These are phyloP conservation scores for Aeoliscus strigatus DNA, from an alignment of 2,797 vertebrate species.

Conservation along the genomic window DNA sequence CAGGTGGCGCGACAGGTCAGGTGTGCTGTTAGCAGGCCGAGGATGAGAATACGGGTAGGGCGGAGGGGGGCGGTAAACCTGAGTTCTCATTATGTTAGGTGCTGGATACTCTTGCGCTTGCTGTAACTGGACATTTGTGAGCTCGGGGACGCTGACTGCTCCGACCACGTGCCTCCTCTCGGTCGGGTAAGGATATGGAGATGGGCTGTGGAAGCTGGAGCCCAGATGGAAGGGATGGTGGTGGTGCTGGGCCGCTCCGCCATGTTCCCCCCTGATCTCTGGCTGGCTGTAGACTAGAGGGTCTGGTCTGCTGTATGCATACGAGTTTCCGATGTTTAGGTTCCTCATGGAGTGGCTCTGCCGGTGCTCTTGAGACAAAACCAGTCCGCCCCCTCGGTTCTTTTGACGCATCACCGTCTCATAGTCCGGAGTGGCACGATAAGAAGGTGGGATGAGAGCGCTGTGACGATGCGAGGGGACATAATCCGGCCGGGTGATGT, in stretches of 20 bases:
- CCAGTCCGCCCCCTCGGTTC: constrained; percentile 76
- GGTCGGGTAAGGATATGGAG: constrained; percentile 84
- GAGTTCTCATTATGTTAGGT: constrained; percentile 92
- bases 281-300: constrained; percentile 97
- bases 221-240: constrained; percentile 86
- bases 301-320: constrained; percentile 91
- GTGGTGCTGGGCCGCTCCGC: constrained; percentile 66
- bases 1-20: constrained; percentile 90
- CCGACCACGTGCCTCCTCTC: constrained; percentile 90
- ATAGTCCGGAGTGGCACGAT: constrained; percentile 94
- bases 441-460: constrained; percentile 91
- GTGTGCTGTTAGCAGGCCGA: constrained; percentile 94
- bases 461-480: constrained; percentile 91
- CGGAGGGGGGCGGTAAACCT: constrained; percentile 92
- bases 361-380: constrained; percentile 78
- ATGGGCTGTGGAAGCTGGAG: constrained; percentile 92
- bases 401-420: constrained; percentile 97
- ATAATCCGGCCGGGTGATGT: constrained; percentile 87
- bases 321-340: constrained; percentile 90
- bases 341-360: constrained; percentile 96
- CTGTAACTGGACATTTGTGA: constrained; percentile 95
- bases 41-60: constrained; percentile 86
- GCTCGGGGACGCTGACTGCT: constrained; percentile 93
- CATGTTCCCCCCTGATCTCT: constrained; percentile 89
- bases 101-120: constrained; percentile 92